Percentiles rank a stretch among this genome's conserved stretches.
These are phyloP conservation scores for Rotaria macrura DNA, from an alignment of 2,888 invertebrate genomes.

Conservation along the genomic window DNA sequence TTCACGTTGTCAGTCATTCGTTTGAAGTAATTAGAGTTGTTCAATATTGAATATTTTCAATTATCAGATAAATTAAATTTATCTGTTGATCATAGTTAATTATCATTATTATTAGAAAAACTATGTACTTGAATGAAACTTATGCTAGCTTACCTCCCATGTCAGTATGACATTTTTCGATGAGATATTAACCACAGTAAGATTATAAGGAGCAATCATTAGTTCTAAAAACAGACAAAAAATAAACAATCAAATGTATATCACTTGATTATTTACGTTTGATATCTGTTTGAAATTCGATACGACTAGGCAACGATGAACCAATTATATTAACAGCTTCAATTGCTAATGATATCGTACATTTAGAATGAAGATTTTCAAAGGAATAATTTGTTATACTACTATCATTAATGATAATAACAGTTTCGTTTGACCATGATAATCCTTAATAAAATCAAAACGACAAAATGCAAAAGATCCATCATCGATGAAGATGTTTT, in stretches of 20 bases:
- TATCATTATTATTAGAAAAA: too few relatives aligned
- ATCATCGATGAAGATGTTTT: background rate
- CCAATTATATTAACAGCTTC: background rate
- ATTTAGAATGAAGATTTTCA: background rate
- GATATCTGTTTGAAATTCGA: background rate
- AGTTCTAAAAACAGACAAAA: background rate
- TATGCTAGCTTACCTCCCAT: constrained; percentile 2
- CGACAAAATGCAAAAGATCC: background rate
- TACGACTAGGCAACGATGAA: background rate
- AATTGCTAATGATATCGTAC: background rate
- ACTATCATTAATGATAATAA: background rate
- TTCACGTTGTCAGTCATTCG: too few relatives aligned
- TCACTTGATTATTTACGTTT: background rate
- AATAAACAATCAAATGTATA: background rate
- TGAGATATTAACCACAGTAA: background rate
- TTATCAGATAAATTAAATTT: too few relatives aligned
- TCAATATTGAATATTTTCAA: too few relatives aligned
- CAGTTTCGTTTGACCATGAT: background rate
- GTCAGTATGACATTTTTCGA: background rate
- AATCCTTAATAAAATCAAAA: background rate
- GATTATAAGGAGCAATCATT: background rate
- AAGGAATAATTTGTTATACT: background rate
- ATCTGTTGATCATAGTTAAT: too few relatives aligned
- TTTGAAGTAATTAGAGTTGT: too few relatives aligned
- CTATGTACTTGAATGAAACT: too few relatives aligned